Conservation (phyloP, 2,888 invertebrate species). For the Boloria selene region DNA sequence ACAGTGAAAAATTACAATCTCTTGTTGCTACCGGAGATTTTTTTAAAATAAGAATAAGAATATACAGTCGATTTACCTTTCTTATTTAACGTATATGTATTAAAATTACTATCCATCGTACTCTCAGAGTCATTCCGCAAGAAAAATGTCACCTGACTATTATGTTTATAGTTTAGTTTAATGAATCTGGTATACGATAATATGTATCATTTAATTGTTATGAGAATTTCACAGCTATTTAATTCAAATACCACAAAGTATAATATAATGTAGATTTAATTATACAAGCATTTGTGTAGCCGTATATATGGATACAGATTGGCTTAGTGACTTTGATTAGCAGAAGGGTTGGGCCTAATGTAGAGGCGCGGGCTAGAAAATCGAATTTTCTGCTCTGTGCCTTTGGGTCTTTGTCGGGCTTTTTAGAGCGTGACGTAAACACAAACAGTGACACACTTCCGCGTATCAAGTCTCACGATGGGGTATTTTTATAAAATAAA, state of each 20-base stretch:
- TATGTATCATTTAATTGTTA: too few relatives aligned
- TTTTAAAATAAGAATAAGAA: too few relatives aligned
- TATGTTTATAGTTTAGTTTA: too few relatives aligned
- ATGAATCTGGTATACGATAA: too few relatives aligned
- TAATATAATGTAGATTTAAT: not conserved
- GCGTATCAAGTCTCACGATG: slow-evolving; percentile 9
- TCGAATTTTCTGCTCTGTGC: slow-evolving; percentile 76
- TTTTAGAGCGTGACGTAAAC: slow-evolving; percentile 69
- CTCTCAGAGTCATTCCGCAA: too few relatives aligned
- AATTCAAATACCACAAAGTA: not conserved
- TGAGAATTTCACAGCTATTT: too few relatives aligned
- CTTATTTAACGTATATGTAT: too few relatives aligned
- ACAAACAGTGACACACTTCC: slow-evolving; percentile 51
- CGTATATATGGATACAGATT: slow-evolving; percentile 56
- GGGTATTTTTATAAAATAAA: not conserved
- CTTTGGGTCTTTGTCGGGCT: slow-evolving; percentile 61
- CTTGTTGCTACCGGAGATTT: too few relatives aligned
- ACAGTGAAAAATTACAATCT: too few relatives aligned
- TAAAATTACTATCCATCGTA: too few relatives aligned
- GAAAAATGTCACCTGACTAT: too few relatives aligned
- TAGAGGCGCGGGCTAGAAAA: slow-evolving; percentile 73
- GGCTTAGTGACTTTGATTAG: slow-evolving; percentile 76
- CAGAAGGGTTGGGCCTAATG: slow-evolving; percentile 71
- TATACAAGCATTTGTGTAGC: slow-evolving; percentile 49
- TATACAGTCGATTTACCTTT: too few relatives aligned